These are phyloP conservation scores for Drosophila navojoa DNA, from an alignment of 1,140 invertebrate species.

Conservation along the genomic window DNA sequence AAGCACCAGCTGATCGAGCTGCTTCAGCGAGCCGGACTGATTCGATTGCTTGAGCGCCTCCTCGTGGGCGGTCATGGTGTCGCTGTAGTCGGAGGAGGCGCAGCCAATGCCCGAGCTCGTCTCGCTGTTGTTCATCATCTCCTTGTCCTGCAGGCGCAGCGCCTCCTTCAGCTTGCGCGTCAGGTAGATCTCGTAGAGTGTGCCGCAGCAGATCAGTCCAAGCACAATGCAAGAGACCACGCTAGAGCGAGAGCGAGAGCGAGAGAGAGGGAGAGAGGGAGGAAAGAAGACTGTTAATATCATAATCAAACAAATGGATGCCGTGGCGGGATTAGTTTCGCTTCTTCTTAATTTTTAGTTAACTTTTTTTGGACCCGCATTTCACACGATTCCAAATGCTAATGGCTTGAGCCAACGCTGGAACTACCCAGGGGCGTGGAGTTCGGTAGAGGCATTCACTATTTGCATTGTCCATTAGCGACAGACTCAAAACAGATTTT, in stretches of 20 bases:
- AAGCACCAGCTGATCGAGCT: conserved; percentile 74
- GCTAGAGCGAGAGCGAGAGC: conserved; percentile 76
- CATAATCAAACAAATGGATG: conserved; percentile 19
- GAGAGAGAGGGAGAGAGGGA: conserved; percentile 30
- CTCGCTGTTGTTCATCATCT: conserved; percentile 82
- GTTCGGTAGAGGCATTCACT: not conserved
- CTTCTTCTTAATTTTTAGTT: conserved; percentile 20
- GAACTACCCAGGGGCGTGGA: not conserved
- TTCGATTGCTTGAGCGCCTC: conserved; percentile 58
- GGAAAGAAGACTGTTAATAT: conserved; percentile 37
- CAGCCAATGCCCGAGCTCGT: conserved; percentile 84
- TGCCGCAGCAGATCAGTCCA: conserved; percentile 86
- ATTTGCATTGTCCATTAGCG: conserved; percentile 47
- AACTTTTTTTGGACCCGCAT: not conserved
- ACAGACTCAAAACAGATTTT: too few relatives aligned
- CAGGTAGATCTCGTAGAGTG: conserved; percentile 86
- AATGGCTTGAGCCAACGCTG: conserved; percentile 24
- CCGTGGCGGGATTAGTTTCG: conserved; percentile 37
- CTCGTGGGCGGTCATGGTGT: conserved; percentile 72
- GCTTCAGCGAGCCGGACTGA: conserved; percentile 71
- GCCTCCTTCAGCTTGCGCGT: conserved; percentile 81
- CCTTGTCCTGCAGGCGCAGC: conserved; percentile 75
- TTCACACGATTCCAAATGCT: conserved; percentile 41
- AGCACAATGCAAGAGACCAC: conserved; percentile 85
- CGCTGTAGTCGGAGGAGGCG: conserved; percentile 83